Conservation (phyloP, 2,797 vertebrate species). For the Trichosurus vulpecula region DNA sequence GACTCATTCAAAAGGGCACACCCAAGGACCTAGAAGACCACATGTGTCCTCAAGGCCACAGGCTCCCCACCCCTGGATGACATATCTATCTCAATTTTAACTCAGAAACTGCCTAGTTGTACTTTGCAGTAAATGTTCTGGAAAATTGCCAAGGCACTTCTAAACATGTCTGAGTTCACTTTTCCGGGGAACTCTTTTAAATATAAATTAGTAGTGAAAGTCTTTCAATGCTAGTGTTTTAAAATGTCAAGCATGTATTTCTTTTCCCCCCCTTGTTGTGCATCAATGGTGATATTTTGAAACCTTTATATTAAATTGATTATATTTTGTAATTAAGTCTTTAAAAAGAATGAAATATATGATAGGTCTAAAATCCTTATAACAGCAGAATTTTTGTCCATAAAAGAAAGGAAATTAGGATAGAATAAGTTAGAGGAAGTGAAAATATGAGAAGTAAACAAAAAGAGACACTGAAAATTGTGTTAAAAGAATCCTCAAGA, state of each 20-base stretch:
- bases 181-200: constrained; percentile 86
- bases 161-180: constrained; percentile 86
- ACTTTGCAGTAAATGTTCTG: constrained; percentile 85
- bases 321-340: constrained; percentile 83
- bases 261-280: constrained; percentile 71
- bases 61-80: constrained; percentile 36
- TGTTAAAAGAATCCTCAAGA: constrained; percentile 60
- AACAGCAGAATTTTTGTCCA: constrained; percentile 65
- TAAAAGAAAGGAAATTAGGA: constrained; percentile 53
- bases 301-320: constrained; percentile 84
- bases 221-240: constrained; percentile 85
- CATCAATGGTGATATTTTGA: constrained; percentile 82
- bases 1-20: too few relatives aligned
- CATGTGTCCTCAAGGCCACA: too few relatives aligned
- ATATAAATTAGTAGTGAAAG: constrained; percentile 88
- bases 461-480: constrained; percentile 24
- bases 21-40: too few relatives aligned
- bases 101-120: constrained; percentile 84
- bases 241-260: constrained; percentile 85
- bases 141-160: constrained; percentile 84
- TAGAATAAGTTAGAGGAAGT: background rate
- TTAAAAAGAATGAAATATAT: constrained; percentile 69
- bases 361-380: constrained; percentile 72
- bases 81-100: constrained; percentile 78
- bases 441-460: constrained; percentile 4